A percentile compares a stretch with the other conserved stretches of the same genome.
Conservation (phyloP, 2,113 vertebrate species). For the Mormyrus iriodes region DNA sequence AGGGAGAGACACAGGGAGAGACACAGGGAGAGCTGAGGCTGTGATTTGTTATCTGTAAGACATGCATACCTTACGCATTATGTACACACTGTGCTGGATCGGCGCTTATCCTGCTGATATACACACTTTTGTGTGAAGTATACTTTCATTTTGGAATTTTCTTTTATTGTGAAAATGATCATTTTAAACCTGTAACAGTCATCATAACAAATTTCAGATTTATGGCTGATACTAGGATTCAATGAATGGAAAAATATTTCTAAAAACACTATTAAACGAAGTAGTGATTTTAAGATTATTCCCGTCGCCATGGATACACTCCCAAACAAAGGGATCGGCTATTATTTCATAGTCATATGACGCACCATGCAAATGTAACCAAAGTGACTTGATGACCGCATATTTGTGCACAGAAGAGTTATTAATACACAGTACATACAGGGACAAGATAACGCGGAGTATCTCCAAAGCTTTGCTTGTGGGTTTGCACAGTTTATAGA, state of each 20-base stretch:
- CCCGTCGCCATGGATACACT: not conserved
- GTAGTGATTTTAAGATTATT: not conserved
- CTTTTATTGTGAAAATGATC: not conserved
- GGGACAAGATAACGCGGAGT: not conserved
- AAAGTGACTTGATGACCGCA: not conserved
- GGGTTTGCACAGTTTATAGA: not conserved
- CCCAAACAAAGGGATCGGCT: not conserved
- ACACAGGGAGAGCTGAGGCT: not conserved
- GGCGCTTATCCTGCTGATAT: no score
- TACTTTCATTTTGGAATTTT: not conserved
- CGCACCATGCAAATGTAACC: conserved; percentile 1
- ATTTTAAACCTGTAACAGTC: not conserved
- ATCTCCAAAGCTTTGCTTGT: not conserved
- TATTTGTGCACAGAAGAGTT: not conserved
- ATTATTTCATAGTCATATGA: not conserved
- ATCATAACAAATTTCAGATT: not conserved
- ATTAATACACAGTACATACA: not conserved
- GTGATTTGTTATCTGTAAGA: not conserved
- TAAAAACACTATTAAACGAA: not conserved
- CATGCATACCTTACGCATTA: not conserved
- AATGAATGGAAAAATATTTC: not conserved
- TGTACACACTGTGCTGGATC: no score
- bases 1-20: not conserved
- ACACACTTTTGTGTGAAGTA: no score
- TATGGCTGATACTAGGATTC: not conserved